phyloP scores from a whole-genome alignment of 2,113 vertebrate species.

The Psophia crepitans region DNA sequence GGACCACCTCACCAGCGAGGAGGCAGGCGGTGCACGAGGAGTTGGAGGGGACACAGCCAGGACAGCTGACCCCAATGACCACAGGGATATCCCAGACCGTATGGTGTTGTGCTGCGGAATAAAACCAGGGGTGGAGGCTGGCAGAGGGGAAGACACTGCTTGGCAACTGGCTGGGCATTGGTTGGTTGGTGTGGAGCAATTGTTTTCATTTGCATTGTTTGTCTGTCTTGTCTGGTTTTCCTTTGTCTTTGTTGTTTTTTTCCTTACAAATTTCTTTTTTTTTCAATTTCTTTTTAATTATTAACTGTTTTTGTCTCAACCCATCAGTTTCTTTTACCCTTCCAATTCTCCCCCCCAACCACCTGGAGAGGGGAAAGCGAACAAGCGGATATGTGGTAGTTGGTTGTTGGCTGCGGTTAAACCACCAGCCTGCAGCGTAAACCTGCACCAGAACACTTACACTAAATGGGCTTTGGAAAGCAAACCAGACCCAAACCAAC shows the following conservation, averaged over 20 bases:
- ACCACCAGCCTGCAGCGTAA: not conserved
- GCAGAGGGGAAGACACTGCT: not conserved
- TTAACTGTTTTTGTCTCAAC: not conserved
- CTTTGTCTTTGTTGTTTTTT: not conserved
- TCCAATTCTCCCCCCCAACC: not conserved
- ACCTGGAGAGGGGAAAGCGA: not conserved
- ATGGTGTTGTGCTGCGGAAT: fast-evolving
- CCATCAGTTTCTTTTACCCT: not conserved
- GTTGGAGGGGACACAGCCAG: not conserved
- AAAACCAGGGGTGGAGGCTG: too few species aligned
- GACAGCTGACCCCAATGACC: not conserved
- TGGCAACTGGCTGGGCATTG: fast-evolving
- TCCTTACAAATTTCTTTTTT: not conserved
- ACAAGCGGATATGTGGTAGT: not conserved
- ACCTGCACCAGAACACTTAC: not conserved
- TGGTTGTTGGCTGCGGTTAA: fast-evolving
- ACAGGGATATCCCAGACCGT: not conserved
- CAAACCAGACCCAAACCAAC: not conserved
- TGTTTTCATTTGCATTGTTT: not conserved
- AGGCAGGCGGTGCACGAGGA: not conserved
- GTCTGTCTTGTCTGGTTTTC: not conserved
- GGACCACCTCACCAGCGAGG: too few species aligned
- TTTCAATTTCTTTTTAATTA: not conserved
- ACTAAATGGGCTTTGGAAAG: not conserved
- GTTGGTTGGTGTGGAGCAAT: not conserved